Base-by-base conservation (phyloP, 2,797 vertebrate species). In the Fistularia tabacaria region DNA sequence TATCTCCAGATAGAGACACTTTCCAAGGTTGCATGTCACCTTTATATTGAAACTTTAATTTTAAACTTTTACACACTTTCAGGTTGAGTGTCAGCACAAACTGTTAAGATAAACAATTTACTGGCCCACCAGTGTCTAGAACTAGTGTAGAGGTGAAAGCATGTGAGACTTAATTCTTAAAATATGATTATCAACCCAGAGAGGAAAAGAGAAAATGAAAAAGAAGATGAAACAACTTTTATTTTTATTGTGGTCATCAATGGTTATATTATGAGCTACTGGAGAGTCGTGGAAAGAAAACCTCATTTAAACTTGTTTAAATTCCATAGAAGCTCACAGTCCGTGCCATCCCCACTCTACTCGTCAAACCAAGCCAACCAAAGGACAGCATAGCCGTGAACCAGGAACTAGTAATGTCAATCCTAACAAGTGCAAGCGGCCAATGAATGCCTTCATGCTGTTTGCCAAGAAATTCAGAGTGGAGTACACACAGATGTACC, bases 401-500 rank as follows among this genome's bases (percentile, higher is more conserved):
- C 89, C 91, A 87, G 83, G 69, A 69, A 90, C 80, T 67, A 92
- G 76, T 78, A 91, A 75, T 57, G 87, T 90, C 90, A 88, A 92
- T 57, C 91, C 93, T 79, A 91, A 84, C 50, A 97, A 93, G 88
- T 98, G 95, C 92, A 99, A 99, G 91, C 93, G 97, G 92, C 97
- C 97, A 90, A 99, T 99, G 97, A 99, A 99, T 73, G 97, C 97
- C 82, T 99, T 99, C 89, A 99, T 99, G 97, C 93, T 99, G 77
- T 99, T 98, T 84, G 96, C 96, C 90, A 98, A 99, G 92, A 98
- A 94, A 81, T 99, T 95, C 88, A 89, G 97, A 88, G 94, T 98
- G 81, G 94, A 98, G 90, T 99, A 96, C 84, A 99, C 96, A 44
- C 94, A 96, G 85, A 97, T 97, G 96, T 95, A 94, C 82, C 96